Base-by-base conservation (phyloP, 2,888 invertebrate species). In the Drosophila antonietae region DNA sequence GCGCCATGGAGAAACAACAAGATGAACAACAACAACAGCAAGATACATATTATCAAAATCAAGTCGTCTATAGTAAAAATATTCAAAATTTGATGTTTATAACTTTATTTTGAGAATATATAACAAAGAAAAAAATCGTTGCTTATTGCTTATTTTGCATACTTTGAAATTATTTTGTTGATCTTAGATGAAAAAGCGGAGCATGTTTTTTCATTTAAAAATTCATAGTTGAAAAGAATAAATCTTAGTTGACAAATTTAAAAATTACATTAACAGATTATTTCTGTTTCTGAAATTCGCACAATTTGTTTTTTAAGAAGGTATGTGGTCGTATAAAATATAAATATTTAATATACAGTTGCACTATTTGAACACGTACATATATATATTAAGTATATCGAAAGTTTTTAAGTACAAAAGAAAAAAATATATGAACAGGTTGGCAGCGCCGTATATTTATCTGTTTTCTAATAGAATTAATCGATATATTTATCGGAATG, bases 401-500 rank as follows among this genome's bases (percentile, higher is more conserved):
- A 55, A 10, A 20, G 15, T 8, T 46, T 47, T 41, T 28, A 28
- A 28, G 6, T 6, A 28, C 6, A 0, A 28, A 28, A 28, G 28
- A 28, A 28, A 28, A 37, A 41, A 41, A 15, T 15, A 6, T n/a
- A 1, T 14, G 28, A 37, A 0, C 10, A 57, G 10, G 66, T 80
- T 77, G 63, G 57, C 80, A 80, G 71, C 12, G 5, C 61, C 28
- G 1, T 9, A 6, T 12, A 3, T 0, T 23, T 43, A 18, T 18
- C 4, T 31, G 7, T 4, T 23, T 57, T 43, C 3, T n/a, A 51
- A 41, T 23, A 37, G 10, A 20, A 14, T 46, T 28, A 49, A 75
- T 77, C 80, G 75, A 74, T 56, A 9, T 15, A 12, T 14, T 47
- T 70, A 80, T 80, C 77, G 77, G 64, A 75, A 75, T 67, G 69